phyloP scores from a whole-genome alignment of 2,113 vertebrate species.

The Lanius ludovicianus region DNA sequence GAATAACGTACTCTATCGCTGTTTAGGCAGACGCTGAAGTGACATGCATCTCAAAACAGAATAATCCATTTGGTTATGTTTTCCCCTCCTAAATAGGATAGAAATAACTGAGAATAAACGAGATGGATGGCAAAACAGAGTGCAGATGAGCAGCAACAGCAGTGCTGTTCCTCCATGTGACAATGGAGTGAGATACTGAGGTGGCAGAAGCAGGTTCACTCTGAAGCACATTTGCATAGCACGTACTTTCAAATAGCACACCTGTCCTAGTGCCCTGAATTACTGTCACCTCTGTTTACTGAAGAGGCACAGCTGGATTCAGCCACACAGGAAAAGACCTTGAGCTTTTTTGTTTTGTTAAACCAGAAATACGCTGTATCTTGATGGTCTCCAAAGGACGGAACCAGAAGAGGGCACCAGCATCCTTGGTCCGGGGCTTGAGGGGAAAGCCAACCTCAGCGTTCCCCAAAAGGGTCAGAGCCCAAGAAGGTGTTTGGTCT shows the following conservation, averaged over 20 bases:
- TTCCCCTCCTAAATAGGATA: neutral
- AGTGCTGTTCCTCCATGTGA: neutral
- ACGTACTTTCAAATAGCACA: neutral
- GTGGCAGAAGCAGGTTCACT: neutral
- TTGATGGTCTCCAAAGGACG: neutral
- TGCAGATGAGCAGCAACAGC: neutral
- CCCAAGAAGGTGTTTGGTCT: neutral
- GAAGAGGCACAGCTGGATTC: neutral
- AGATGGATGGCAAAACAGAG: neutral
- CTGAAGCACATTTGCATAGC: neutral
- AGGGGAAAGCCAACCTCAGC: neutral
- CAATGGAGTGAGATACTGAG: neutral
- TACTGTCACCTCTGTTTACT: neutral
- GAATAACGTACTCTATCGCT: neutral
- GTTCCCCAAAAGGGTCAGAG: neutral
- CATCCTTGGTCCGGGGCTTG: neutral
- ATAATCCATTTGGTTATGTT: neutral
- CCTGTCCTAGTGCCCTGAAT: neutral
- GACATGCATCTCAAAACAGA: neutral
- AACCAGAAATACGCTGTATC: neutral
- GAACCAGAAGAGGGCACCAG: constrained; percentile 47
- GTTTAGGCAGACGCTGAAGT: neutral
- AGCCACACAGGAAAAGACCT: neutral
- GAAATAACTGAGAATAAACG: neutral
- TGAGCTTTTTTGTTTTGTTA: neutral